Evolutionary conservation across 2,888 invertebrate species (phyloP), one percentile per base, ranked within the genome.

Genomic region (Cheilosia variabilis): DNA sequence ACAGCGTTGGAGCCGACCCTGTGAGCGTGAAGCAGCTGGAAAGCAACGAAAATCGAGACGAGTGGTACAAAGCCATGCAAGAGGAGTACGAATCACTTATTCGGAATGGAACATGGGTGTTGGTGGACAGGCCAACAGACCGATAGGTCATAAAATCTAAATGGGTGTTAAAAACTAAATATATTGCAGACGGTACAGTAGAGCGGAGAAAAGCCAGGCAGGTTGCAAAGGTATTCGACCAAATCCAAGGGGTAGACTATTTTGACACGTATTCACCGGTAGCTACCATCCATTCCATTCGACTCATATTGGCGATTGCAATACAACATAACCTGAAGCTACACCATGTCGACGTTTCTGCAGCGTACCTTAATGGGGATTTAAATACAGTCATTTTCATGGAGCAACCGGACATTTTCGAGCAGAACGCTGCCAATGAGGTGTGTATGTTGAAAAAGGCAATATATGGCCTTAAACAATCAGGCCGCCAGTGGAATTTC

Each of bases 371-470:
- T 0, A 60, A 58, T 34, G 60, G 77, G n/a, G 55, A 82, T 4
- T 13, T 72, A 2, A 65, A 53, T 41, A 65, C 71, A 15, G 41
- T 65, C 31, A 65, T 72, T 10, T 82, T 15, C 10, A 72, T 83
- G 82, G 75, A 45, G n/a, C n/a, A n/a, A n/a, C n/a, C n/a, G 13
- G 57, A 63, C 17, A 41, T 43, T 24, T 75, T 81, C 19, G 17
- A 50, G 1, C 7, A 37, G 2, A 47, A 68, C 9, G 22, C 62
- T 55, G 55, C 24, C 15, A 69, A 69, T 19, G 55, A 63, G 17
- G 75, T 81, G 13, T 75, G 50, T 27, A 55, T 37, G 60, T 62
- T 80, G n/a, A 81, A 75, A 27, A 69, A 76, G 62, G 41, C 71
- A n/a, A 52, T 71, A 22, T 73, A 80, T 31, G 73, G 73, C 27